These are phyloP conservation scores for Anticlea derivata DNA, from an alignment of 2,888 invertebrate genomes.

Conservation along the genomic window DNA sequence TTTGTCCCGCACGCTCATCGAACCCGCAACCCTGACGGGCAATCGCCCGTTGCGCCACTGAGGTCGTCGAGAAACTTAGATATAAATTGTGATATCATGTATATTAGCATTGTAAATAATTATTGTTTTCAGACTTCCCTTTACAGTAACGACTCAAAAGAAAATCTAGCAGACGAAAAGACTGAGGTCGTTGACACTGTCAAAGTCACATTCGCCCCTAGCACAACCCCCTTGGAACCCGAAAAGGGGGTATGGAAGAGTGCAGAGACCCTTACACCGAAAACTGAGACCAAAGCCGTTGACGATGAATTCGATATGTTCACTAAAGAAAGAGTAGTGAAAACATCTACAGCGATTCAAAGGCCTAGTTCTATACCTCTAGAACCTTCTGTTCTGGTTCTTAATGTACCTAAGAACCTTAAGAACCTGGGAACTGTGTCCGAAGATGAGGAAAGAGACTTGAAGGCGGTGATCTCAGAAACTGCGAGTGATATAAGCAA, in stretches of 20 bases:
- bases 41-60: too few species aligned
- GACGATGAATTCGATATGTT: slow-evolving; percentile 80
- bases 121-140: slow-evolving; percentile 63
- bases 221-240: slow-evolving; percentile 59
- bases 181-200: slow-evolving; percentile 44
- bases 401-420: slow-evolving; percentile 54
- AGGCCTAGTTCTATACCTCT: slow-evolving; percentile 49
- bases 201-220: slow-evolving; percentile 48
- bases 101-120: too few species aligned
- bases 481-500: slow-evolving; percentile 52
- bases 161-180: slow-evolving; percentile 56
- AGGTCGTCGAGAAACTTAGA: too few species aligned
- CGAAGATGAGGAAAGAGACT: slow-evolving; percentile 72
- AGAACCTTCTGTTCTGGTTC: slow-evolving; percentile 59
- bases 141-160: slow-evolving; percentile 64
- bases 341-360: slow-evolving; percentile 42
- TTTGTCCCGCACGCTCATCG: too few species aligned
- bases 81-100: too few species aligned
- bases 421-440: slow-evolving; percentile 64
- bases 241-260: slow-evolving; percentile 64
- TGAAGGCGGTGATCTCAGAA: slow-evolving; percentile 54
- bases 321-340: slow-evolving; percentile 71
- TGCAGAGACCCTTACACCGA: slow-evolving; percentile 50
- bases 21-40: too few species aligned
- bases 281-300: slow-evolving; percentile 47